Percentiles rank a stretch among this genome's conserved stretches.
Evolutionary conservation across 2,888 invertebrate genomes (phyloP).

Genomic region (Melanostoma mellinum): DNA sequence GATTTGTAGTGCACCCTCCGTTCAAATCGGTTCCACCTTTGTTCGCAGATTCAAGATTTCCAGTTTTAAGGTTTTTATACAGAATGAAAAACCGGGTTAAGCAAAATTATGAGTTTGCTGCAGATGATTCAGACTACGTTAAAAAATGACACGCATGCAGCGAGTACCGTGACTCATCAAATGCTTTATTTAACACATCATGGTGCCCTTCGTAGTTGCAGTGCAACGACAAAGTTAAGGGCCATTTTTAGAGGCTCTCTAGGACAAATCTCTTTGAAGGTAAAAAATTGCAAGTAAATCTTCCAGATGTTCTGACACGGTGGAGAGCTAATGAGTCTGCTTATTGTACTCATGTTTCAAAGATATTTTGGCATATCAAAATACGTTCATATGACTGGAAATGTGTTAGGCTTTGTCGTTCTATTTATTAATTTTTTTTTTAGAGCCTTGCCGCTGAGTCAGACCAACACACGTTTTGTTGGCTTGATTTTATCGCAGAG

Average conservation of each 20-base stretch:
- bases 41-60: slow-evolving; percentile 8
- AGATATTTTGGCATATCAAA: slow-evolving; percentile 20
- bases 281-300: slow-evolving; percentile 3
- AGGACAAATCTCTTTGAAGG: background rate
- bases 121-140: too few species aligned
- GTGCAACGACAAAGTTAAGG: slow-evolving; percentile 18
- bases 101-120: background rate
- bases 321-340: background rate
- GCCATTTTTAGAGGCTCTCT: slow-evolving; percentile 25
- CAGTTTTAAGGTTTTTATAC: background rate
- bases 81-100: background rate
- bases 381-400: slow-evolving; percentile 3
- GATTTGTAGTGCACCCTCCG: background rate
- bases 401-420: too few species aligned
- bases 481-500: too few species aligned
- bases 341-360: slow-evolving; percentile 9
- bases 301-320: slow-evolving; percentile 15
- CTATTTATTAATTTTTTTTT: too few species aligned
- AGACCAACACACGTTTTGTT: too few species aligned
- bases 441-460: too few species aligned
- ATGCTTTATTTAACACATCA: background rate
- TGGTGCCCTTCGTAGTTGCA: background rate
- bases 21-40: slow-evolving; percentile 4
- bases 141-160: too few species aligned
- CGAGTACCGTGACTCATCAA: background rate